These are phyloP conservation scores for Sinhomidia bicolor DNA, from an alignment of 2,888 invertebrate genomes.

Conservation along the genomic window DNA sequence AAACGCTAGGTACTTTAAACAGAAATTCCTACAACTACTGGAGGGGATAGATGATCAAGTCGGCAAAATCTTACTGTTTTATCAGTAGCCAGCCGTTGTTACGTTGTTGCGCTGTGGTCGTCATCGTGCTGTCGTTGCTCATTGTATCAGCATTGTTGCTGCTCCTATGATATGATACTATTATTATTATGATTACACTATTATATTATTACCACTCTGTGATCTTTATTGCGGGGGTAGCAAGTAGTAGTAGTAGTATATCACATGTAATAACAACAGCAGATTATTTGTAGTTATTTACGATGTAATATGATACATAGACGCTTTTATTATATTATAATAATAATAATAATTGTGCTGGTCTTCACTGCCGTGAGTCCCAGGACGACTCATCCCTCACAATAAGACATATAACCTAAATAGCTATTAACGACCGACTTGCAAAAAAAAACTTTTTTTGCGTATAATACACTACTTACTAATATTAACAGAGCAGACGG, in stretches of 20 bases:
- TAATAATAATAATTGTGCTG: conserved; percentile 47
- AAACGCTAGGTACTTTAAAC: conserved; percentile 65
- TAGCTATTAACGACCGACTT: conserved; percentile 71
- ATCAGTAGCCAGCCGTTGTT: conserved; percentile 41
- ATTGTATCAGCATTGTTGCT: not conserved
- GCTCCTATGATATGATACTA: not conserved
- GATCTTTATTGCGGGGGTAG: not conserved
- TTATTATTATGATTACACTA: conserved; percentile 6
- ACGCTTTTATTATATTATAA: conserved; percentile 34
- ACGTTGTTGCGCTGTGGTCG: conserved; percentile 44
- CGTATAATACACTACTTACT: conserved; percentile 39
- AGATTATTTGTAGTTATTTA: conserved; percentile 56
- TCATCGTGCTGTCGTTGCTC: conserved; percentile 32
- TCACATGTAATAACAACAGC: conserved; percentile 46
- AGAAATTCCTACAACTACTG: conserved; percentile 72
- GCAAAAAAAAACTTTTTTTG: conserved; percentile 72
- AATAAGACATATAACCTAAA: conserved; percentile 69
- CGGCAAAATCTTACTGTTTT: conserved; percentile 57
- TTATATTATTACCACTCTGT: conserved; percentile 17
- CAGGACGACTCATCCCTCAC: conserved; percentile 67
- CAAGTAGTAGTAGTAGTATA: conserved; percentile 14
- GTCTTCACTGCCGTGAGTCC: conserved; percentile 58
- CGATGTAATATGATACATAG: conserved; percentile 44
- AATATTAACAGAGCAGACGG: conserved; percentile 37
- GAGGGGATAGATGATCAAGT: conserved; percentile 56